These are phyloP conservation scores for Puntigrus tetrazona DNA, from an alignment of 2,113 vertebrate species.

Conservation along the genomic window DNA sequence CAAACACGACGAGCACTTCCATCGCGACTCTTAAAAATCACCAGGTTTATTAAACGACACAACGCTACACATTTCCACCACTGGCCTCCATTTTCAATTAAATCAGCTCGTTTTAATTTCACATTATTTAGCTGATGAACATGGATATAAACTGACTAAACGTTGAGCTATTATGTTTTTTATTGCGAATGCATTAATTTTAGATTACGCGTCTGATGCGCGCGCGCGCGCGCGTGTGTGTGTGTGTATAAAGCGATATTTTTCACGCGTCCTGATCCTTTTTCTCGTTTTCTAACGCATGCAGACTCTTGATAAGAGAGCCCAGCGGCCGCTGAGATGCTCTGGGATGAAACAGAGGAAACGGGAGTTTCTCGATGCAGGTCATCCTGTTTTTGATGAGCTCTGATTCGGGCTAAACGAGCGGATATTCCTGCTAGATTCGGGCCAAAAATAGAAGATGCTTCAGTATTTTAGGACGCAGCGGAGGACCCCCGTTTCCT, in stretches of 20 bases:
- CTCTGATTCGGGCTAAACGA: conserved; percentile 90
- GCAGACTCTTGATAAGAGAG: too few relatives aligned
- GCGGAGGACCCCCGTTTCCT: conserved; percentile 99
- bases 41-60: background rate
- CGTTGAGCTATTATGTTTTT: too few relatives aligned
- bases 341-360: conserved; percentile 79
- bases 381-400: conserved; percentile 96
- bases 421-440: conserved; percentile 95
- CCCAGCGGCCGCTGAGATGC: too few relatives aligned
- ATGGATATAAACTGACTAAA: too few relatives aligned
- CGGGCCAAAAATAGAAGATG: conserved; percentile 88
- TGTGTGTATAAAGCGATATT: too few relatives aligned
- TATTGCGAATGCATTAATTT: too few relatives aligned
- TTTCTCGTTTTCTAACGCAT: too few relatives aligned
- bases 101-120: background rate
- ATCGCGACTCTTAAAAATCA: background rate
- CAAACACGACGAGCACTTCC: conserved; percentile 51
- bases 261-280: too few relatives aligned
- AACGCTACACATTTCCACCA: background rate
- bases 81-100: background rate
- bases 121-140: too few relatives aligned
- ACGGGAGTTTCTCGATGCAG: conserved; percentile 73
- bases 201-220: too few relatives aligned
- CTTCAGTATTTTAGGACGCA: conserved; percentile 98
- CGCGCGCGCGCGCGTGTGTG: too few relatives aligned